Evolutionary conservation across 2,888 invertebrate species (phyloP), one percentile per base, ranked within the genome.

Genomic region (Anoplius nigerrimus): DNA sequence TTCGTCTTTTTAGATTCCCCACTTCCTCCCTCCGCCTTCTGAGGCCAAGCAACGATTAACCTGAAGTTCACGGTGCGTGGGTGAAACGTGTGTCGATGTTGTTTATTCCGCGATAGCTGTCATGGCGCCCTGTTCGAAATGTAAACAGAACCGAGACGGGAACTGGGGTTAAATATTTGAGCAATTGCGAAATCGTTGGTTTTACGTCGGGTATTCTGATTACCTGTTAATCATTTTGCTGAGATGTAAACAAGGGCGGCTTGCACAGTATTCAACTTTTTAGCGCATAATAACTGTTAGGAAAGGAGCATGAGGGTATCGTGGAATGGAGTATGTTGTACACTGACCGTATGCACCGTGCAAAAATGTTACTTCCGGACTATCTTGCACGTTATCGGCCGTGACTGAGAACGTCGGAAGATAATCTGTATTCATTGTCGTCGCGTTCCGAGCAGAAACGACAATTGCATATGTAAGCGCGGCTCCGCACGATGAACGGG

Each of bases 401-500:
- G 84, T 84, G 27, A 83, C 75, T 16, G 90, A 90, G 62, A 84
- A 78, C 18, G 89, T 91, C 42, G 88, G 76, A 22, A 91, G 76
- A 81, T 89, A 90, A 57, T 92, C 91, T 77, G 89, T 91, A 20
- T 91, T 88, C 74, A 91, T 81, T 42, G 87, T 90, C 48, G 93
- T 92, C 13, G 89, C 84, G 85, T 92, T 92, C 92, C 93, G 84
- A 63, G 69, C 54, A 68, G 45, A 71, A 69, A 54, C 62, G 54
- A 27, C 58, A 24, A 21, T 43, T 18, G 16, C 34, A 27, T 3
- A 61, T 15, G 24, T 15, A 18, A 45, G 42, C n/a, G 2, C 16
- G 15, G 15, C 22, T 15, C 18, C 8, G 24, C 6, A 56, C 18
- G 11, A 16, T 42, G 2, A 20, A 53, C 24, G 46, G 27, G 27